These are phyloP conservation scores for Festucalex cinctus DNA, from an alignment of 2,113 vertebrate genomes.

Conservation along the genomic window DNA sequence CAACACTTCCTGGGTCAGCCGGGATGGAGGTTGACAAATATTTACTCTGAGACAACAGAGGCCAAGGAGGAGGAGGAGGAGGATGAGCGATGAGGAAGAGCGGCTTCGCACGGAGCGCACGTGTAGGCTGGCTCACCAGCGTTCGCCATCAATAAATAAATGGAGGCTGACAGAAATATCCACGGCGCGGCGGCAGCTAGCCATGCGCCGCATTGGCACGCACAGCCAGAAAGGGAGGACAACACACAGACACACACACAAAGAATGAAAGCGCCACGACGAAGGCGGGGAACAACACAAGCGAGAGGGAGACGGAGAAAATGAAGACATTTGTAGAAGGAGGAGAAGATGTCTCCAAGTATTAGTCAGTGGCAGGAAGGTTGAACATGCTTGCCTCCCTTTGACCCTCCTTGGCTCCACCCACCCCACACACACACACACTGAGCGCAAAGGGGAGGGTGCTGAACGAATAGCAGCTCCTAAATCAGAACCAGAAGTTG, in stretches of 20 bases:
- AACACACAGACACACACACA: constrained; percentile 14
- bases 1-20: constrained; percentile 41
- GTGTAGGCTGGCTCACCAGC: constrained; percentile 63
- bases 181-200: constrained; percentile 48
- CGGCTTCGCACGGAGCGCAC: constrained; percentile 20
- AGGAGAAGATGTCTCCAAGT: constrained; percentile 20
- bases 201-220: constrained; percentile 48
- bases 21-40: constrained; percentile 43
- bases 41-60: constrained; percentile 37
- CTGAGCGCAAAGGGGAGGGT: constrained; percentile 1
- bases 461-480: not conserved
- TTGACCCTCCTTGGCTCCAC: constrained; percentile 15
- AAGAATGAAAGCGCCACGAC: constrained; percentile 7
- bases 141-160: constrained; percentile 71
- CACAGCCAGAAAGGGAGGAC: constrained; percentile 37
- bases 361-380: constrained; percentile 13
- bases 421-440: constrained; percentile 17
- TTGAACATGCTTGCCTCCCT: constrained; percentile 30
- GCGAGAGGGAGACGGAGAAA: constrained; percentile 15
- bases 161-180: constrained; percentile 70
- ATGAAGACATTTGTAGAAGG: constrained; percentile 24
- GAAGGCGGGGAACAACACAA: constrained; percentile 31
- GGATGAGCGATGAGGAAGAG: constrained; percentile 16
- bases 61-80: constrained; percentile 15
- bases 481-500: constrained; percentile 15